A percentile compares a stretch with the other conserved stretches of the same genome.
Evolutionary conservation across 2,888 invertebrate species (phyloP).

Genomic region (Aleiodes alternator): DNA sequence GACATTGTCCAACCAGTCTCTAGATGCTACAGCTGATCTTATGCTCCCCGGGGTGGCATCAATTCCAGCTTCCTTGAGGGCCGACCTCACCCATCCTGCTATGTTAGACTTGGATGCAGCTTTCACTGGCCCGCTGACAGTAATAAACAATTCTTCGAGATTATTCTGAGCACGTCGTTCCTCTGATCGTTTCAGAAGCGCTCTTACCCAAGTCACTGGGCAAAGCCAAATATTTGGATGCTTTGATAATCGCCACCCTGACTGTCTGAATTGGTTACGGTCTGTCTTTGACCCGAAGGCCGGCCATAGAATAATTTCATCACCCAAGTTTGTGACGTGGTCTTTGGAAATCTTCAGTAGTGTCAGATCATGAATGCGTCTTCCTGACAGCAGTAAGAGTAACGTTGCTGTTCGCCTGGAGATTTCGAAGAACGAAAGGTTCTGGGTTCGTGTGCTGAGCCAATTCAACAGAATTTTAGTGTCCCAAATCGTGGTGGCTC

Average conservation of each 20-base stretch:
- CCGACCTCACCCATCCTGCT: constrained; percentile 53
- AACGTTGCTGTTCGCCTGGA: constrained; percentile 52
- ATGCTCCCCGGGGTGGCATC: constrained; percentile 52
- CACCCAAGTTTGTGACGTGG: constrained; percentile 39
- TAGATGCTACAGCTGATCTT: constrained; percentile 54
- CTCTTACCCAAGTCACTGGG: background rate
- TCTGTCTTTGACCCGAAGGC: constrained; percentile 42
- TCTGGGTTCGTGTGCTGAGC: background rate
- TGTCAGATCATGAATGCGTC: constrained; percentile 53
- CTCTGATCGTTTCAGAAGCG: constrained; percentile 2
- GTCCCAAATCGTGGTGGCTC: background rate
- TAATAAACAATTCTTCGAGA: constrained; percentile 48
- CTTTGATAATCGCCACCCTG: constrained; percentile 51
- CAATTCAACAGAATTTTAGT: background rate
- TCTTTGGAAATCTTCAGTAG: constrained; percentile 50
- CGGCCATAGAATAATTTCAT: constrained; percentile 55
- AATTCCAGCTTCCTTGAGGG: constrained; percentile 50
- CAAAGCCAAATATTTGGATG: constrained; percentile 50
- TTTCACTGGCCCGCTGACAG: constrained; percentile 45
- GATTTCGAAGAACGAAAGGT: background rate
- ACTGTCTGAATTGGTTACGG: constrained; percentile 47
- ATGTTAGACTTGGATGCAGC: constrained; percentile 52
- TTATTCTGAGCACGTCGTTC: constrained; percentile 36
- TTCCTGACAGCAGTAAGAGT: constrained; percentile 49
- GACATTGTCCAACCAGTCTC: constrained; percentile 50